Conservation (phyloP, 2,797 vertebrate genomes). For the Myripristis jacobus region DNA sequence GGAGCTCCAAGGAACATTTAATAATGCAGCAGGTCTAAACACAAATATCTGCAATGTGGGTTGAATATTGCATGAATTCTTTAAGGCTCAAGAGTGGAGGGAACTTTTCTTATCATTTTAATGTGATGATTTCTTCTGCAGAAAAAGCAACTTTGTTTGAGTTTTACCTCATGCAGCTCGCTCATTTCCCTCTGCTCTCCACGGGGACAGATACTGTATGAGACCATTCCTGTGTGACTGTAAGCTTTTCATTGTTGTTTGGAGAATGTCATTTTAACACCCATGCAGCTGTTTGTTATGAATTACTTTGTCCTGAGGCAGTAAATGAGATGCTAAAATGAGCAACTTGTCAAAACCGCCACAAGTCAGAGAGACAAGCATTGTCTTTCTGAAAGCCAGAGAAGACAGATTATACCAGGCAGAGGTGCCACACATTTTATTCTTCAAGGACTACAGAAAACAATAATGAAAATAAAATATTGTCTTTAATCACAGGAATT, state of each 20-base stretch:
- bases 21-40: slow-evolving; percentile 58
- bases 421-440: slow-evolving; percentile 15
- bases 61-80: slow-evolving; percentile 60
- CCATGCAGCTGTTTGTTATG: slow-evolving; percentile 1
- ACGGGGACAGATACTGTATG: background rate
- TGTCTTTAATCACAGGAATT: slow-evolving; percentile 19
- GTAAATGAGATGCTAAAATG: slow-evolving; percentile 61
- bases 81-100: slow-evolving; percentile 46
- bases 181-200: slow-evolving; percentile 37
- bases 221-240: slow-evolving; percentile 14
- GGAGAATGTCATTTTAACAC: slow-evolving; percentile 48
- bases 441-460: slow-evolving; percentile 1
- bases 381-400: slow-evolving; percentile 16
- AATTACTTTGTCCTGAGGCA: slow-evolving; percentile 48
- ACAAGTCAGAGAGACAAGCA: slow-evolving; percentile 38
- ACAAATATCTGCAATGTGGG: slow-evolving; percentile 50
- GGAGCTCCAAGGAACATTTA: slow-evolving; percentile 59
- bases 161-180: slow-evolving; percentile 41
- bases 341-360: slow-evolving; percentile 53
- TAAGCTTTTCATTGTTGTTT: slow-evolving; percentile 62
- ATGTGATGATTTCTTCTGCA: slow-evolving; percentile 20
- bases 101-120: slow-evolving; percentile 33
- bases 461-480: slow-evolving; percentile 21
- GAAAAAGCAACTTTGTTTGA: slow-evolving; percentile 35
- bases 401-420: slow-evolving; percentile 33